Conservation (phyloP, 2,113 vertebrate species). For the Gambusia holbrooki region DNA sequence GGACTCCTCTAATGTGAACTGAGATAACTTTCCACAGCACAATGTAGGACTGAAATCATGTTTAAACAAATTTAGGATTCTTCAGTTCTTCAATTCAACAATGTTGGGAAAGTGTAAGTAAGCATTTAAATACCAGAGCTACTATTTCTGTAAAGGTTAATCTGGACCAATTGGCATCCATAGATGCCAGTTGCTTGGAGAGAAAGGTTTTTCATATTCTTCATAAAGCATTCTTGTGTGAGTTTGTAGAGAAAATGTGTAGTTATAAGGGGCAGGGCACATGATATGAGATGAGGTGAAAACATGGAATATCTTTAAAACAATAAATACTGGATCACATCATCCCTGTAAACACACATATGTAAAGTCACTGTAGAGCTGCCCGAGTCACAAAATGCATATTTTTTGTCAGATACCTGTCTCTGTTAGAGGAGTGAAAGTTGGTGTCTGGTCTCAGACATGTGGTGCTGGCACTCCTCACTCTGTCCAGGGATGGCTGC, state of each 20-base stretch:
- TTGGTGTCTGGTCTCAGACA: slow-evolving; percentile 97
- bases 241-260: background rate
- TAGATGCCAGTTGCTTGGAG: background rate
- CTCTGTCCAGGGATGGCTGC: slow-evolving; percentile 97
- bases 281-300: slow-evolving; percentile 28
- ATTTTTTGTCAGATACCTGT: slow-evolving; percentile 85
- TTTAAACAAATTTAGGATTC: background rate
- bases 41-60: background rate
- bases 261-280: slow-evolving; percentile 57
- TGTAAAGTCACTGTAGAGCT: background rate
- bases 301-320: slow-evolving; percentile 16
- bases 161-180: background rate
- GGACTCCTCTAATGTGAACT: too few species aligned
- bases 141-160: background rate
- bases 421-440: slow-evolving; percentile 95
- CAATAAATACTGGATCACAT: background rate
- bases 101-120: too few species aligned
- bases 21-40: too few species aligned
- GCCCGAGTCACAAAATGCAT: background rate
- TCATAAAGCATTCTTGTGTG: background rate
- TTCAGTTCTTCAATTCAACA: too few species aligned
- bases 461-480: slow-evolving; percentile 99
- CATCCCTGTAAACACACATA: background rate
- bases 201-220: background rate
- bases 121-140: too few species aligned